Conservation (phyloP, 2,797 vertebrate species). For the Falco columbarius region DNA sequence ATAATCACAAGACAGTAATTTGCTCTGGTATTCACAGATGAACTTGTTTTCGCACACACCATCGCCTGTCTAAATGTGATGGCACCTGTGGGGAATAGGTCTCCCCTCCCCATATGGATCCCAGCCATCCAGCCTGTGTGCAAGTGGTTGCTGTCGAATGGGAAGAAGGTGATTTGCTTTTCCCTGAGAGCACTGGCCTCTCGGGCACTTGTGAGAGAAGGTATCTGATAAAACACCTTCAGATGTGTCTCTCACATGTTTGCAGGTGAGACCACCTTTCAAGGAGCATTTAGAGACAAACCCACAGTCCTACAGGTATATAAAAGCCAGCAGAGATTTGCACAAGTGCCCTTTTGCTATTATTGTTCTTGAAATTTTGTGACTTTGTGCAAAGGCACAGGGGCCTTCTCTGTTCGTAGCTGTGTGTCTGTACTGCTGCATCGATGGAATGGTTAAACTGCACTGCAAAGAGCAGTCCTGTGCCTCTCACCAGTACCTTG, state of each 20-base stretch:
- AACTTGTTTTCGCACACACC: neutral
- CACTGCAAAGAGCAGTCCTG: neutral
- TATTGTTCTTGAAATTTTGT: neutral
- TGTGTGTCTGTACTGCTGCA: rapidly evolving
- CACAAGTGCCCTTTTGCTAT: neutral
- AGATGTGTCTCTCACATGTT: neutral
- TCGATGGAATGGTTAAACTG: neutral
- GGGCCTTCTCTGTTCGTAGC: neutral
- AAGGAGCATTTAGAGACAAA: neutral
- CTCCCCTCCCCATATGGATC: rapidly evolving
- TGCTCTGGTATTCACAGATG: neutral
- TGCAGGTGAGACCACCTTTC: neutral
- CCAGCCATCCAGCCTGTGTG: neutral
- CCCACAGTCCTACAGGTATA: rapidly evolving
- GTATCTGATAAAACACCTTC: neutral
- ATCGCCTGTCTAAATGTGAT: neutral
- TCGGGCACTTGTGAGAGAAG: neutral
- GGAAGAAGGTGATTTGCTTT: neutral
- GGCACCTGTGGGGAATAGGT: neutral
- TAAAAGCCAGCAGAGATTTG: neutral
- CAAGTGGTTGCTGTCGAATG: neutral
- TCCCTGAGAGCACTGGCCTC: neutral
- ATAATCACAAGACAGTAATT: neutral
- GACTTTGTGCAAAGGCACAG: neutral
- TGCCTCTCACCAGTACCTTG: rapidly evolving